Percentiles rank a stretch among this genome's conserved stretches.
Conservation (phyloP, 2,113 vertebrate species). For the Emydura subglobosa region DNA sequence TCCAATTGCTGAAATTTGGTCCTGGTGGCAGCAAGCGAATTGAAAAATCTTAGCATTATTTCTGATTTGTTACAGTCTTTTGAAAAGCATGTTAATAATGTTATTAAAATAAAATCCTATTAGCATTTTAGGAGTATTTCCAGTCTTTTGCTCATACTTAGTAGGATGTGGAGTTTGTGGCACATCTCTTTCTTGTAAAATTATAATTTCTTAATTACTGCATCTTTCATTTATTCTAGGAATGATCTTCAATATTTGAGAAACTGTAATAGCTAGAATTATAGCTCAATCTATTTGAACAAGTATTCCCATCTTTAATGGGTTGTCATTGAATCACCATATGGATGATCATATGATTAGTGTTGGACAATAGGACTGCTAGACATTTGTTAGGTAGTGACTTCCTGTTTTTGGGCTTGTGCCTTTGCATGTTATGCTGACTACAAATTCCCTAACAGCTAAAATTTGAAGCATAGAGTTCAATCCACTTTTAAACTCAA, state of each 20-base stretch:
- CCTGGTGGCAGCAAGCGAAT: not conserved
- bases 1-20: not conserved
- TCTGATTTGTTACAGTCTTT: not conserved
- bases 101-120: not conserved
- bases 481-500: not conserved
- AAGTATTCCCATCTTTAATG: not conserved
- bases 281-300: not conserved
- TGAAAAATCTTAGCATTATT: not conserved
- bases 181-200: not conserved
- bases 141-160: not conserved
- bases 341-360: not conserved
- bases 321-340: not conserved
- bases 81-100: not conserved
- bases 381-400: not conserved
- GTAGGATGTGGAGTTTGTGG: not conserved
- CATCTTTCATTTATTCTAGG: not conserved
- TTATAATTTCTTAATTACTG: not conserved
- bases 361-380: not conserved
- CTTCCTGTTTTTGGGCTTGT: not conserved
- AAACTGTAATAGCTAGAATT: not conserved
- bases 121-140: not conserved
- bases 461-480: not conserved
- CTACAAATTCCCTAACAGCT: not conserved
- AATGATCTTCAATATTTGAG: not conserved
- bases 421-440: not conserved